Evolutionary conservation across 2,888 invertebrate genomes (phyloP).

Genomic region (Troilus luridus): DNA sequence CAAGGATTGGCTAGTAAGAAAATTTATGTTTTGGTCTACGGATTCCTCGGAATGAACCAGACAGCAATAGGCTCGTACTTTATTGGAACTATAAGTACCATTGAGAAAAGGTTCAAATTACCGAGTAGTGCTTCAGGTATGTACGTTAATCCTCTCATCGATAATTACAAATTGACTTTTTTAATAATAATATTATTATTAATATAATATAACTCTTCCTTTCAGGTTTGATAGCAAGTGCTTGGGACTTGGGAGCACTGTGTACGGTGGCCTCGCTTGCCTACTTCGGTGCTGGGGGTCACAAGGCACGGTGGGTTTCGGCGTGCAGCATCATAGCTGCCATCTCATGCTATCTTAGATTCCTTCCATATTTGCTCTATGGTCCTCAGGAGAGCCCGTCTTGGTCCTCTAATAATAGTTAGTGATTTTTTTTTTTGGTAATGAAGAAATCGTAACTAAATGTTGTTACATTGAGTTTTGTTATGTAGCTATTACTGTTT

Average conservation of each 20-base stretch:
- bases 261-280: constrained; percentile 74
- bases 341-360: constrained; percentile 75
- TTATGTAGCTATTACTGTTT: background rate
- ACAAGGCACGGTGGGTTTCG: constrained; percentile 78
- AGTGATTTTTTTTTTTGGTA: background rate
- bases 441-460: background rate
- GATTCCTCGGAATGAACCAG: constrained; percentile 76
- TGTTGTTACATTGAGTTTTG: background rate
- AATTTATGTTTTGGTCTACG: constrained; percentile 75
- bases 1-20: constrained; percentile 74
- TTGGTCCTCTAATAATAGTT: background rate
- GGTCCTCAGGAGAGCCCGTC: constrained; percentile 69
- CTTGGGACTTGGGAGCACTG: constrained; percentile 80
- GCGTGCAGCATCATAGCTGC: constrained; percentile 76
- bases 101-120: constrained; percentile 79
- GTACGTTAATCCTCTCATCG: constrained; percentile 61
- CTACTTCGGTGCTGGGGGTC: constrained; percentile 75
- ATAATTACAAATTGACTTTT: background rate
- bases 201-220: background rate
- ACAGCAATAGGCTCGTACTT: constrained; percentile 79
- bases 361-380: constrained; percentile 76
- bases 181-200: background rate
- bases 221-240: constrained; percentile 77
- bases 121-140: constrained; percentile 78
- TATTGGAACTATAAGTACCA: constrained; percentile 76